A percentile compares a stretch with the other conserved stretches of the same genome.
Conservation (phyloP, 2,797 vertebrate genomes). For the Crypturellus tataupa region DNA sequence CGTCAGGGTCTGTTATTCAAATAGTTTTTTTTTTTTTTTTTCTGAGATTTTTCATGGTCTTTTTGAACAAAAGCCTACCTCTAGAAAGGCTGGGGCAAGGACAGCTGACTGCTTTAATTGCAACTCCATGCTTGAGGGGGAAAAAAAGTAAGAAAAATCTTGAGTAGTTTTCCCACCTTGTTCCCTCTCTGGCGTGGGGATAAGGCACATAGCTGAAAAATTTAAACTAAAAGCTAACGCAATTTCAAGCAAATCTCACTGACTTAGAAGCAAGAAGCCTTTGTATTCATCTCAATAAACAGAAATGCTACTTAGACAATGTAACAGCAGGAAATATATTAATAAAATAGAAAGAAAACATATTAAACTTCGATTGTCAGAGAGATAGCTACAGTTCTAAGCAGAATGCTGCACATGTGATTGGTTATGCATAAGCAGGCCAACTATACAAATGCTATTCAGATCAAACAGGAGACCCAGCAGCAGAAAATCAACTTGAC, state of each 20-base stretch:
- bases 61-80: background rate
- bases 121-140: background rate
- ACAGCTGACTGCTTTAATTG: background rate
- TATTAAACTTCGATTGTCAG: background rate
- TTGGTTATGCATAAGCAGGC: background rate
- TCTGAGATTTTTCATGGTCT: too few species aligned
- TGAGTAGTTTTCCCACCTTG: background rate
- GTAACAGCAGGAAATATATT: background rate
- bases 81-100: background rate
- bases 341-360: background rate
- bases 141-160: background rate
- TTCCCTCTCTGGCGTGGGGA: background rate
- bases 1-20: background rate
- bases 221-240: background rate
- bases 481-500: background rate
- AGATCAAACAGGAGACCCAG: background rate
- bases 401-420: background rate
- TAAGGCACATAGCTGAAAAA: background rate
- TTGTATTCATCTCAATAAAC: background rate
- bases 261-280: background rate
- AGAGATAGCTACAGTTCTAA: background rate
- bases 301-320: background rate
- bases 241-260: background rate
- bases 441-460: background rate
- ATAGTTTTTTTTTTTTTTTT: too few species aligned